Evolutionary conservation across 2,113 vertebrate genomes (phyloP).

Genomic region (Colistium nudipinnis): DNA sequence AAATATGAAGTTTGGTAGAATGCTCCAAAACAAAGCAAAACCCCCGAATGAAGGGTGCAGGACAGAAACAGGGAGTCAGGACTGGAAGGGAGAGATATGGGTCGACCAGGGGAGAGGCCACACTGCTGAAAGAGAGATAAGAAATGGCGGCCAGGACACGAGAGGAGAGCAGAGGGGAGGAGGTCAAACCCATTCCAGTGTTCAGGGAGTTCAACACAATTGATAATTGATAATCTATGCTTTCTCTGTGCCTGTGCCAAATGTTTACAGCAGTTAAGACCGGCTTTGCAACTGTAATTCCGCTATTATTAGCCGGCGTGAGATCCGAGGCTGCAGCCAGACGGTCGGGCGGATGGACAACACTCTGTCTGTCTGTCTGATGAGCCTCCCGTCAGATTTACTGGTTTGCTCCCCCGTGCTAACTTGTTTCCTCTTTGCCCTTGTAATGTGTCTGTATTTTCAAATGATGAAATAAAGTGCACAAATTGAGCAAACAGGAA

Average conservation of each 20-base stretch:
- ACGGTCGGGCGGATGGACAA: conserved; percentile 33
- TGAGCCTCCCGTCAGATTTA: background rate
- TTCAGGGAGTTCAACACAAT: conserved; percentile 43
- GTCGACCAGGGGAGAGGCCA: conserved; percentile 5
- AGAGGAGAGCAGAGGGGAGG: conserved; percentile 23
- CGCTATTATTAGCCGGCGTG: conserved; percentile 62
- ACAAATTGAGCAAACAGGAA: background rate
- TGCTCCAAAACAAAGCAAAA: no score
- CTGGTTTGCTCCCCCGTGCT: conserved; percentile 1
- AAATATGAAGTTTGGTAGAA: no score
- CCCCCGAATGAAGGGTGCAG: conserved; percentile 23
- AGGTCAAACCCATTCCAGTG: conserved; percentile 36
- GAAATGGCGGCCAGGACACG: conserved; percentile 20
- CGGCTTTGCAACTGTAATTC: conserved; percentile 71
- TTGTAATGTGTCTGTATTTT: background rate
- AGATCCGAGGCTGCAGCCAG: conserved; percentile 57
- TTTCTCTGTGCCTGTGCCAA: conserved; percentile 40
- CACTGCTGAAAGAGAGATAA: conserved; percentile 49
- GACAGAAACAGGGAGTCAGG: conserved; percentile 1
- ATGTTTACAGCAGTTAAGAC: conserved; percentile 57
- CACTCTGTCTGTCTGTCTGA: conserved; percentile 13
- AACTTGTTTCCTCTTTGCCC: no score
- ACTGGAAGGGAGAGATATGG: conserved; percentile 44
- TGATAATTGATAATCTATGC: conserved; percentile 43
- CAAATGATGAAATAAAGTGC: background rate